Evolutionary conservation across 1,140 invertebrate species (phyloP).

Genomic region (Trichonephila clavipes): DNA sequence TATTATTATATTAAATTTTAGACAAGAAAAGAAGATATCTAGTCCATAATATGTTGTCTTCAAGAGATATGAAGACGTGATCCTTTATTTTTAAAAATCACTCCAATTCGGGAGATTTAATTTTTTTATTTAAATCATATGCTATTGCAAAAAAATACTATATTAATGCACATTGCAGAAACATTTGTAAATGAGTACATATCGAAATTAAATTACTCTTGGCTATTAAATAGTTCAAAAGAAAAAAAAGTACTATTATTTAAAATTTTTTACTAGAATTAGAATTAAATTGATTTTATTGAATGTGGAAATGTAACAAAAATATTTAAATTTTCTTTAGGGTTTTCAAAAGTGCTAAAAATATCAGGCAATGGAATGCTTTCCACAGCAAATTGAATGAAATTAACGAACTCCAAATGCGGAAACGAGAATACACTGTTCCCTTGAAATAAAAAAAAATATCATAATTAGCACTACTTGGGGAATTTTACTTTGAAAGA

Average conservation of each 20-base stretch:
- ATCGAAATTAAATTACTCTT: neutral
- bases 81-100: too few species aligned
- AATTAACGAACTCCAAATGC: neutral
- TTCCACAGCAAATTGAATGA: neutral
- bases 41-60: too few species aligned
- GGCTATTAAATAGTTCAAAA: neutral
- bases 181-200: neutral
- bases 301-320: neutral
- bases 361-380: neutral
- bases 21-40: too few species aligned
- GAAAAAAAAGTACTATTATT: neutral
- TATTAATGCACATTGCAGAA: neutral
- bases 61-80: too few species aligned
- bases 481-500: neutral
- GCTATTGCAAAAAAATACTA: neutral
- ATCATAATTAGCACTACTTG: neutral
- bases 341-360: neutral
- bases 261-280: neutral
- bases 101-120: too few species aligned
- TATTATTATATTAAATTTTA: too few species aligned
- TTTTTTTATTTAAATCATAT: too few species aligned
- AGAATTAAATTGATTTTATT: neutral
- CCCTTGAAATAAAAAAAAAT: neutral
- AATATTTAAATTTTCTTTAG: constrained; percentile 13
- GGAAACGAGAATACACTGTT: neutral